phyloP scores from a whole-genome alignment of 2,797 vertebrate genomes.

The Clarias laeviceps region DNA sequence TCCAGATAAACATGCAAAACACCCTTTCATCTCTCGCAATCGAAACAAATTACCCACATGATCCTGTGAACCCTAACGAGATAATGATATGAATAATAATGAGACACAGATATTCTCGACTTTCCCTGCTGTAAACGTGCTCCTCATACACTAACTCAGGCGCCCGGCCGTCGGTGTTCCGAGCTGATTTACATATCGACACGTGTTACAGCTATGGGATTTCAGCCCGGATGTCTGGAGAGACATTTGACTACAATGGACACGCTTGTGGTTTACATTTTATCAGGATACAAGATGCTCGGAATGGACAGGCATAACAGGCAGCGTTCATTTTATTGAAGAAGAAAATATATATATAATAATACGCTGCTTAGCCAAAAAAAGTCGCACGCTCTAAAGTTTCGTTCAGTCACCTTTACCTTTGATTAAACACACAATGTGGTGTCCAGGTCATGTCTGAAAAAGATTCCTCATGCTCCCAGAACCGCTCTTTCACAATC shows the following conservation, averaged over 20 bases:
- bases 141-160: neutral
- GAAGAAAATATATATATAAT: too few relatives aligned
- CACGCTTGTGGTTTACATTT: neutral
- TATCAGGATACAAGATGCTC: neutral
- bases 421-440: too few relatives aligned
- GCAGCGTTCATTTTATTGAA: too few relatives aligned
- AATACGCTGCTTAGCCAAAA: too few relatives aligned
- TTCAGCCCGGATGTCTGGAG: neutral
- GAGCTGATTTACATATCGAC: neutral
- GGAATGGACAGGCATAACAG: neutral
- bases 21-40: too few relatives aligned
- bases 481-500: too few relatives aligned
- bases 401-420: too few relatives aligned
- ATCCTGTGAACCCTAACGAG: neutral
- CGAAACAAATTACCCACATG: neutral
- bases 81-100: too few relatives aligned
- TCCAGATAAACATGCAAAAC: neutral
- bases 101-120: neutral
- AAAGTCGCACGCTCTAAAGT: too few relatives aligned
- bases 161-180: neutral
- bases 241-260: neutral
- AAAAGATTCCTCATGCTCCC: too few relatives aligned
- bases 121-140: neutral
- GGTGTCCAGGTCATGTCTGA: too few relatives aligned
- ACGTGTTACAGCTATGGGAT: neutral